phyloP scores from a whole-genome alignment of 2,888 invertebrate species.

The Acrobasis consociella region DNA sequence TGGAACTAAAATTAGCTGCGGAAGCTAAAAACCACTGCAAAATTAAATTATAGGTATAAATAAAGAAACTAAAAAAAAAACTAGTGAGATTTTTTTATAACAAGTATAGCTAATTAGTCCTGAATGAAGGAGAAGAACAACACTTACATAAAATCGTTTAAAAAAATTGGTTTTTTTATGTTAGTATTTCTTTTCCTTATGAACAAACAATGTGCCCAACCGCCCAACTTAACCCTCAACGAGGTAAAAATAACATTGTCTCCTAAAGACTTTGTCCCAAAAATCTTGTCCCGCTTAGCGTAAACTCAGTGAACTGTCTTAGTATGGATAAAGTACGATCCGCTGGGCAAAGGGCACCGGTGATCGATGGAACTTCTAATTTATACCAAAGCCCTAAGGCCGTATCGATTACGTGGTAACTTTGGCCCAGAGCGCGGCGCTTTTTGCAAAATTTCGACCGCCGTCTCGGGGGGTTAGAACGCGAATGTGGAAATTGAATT shows the following conservation, averaged over 20 bases:
- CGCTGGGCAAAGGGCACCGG: conserved; percentile 77
- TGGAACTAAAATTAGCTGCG: too few species aligned
- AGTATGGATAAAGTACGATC: conserved; percentile 78
- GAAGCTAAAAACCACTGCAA: too few species aligned
- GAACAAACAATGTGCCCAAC: too few species aligned
- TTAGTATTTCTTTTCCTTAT: too few species aligned
- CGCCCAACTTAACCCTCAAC: background rate
- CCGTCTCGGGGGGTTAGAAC: conserved; percentile 58
- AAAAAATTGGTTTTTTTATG: too few species aligned
- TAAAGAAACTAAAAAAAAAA: too few species aligned
- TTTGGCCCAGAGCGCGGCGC: conserved; percentile 57
- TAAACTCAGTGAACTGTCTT: conserved; percentile 66
- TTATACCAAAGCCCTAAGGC: conserved; percentile 81
- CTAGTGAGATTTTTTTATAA: too few species aligned
- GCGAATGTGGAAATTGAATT: conserved; percentile 43
- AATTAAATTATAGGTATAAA: too few species aligned
- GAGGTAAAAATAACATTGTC: background rate
- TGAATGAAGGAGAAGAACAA: too few species aligned
- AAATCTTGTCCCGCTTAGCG: conserved; percentile 50
- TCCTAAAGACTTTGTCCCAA: conserved; percentile 34
- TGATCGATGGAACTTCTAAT: conserved; percentile 82
- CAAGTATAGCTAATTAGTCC: too few species aligned
- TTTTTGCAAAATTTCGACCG: conserved; percentile 68
- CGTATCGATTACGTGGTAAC: conserved; percentile 78
- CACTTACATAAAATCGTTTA: too few species aligned